phyloP scores from a whole-genome alignment of 1,140 invertebrate species.

The Drosophila nebulosa region DNA sequence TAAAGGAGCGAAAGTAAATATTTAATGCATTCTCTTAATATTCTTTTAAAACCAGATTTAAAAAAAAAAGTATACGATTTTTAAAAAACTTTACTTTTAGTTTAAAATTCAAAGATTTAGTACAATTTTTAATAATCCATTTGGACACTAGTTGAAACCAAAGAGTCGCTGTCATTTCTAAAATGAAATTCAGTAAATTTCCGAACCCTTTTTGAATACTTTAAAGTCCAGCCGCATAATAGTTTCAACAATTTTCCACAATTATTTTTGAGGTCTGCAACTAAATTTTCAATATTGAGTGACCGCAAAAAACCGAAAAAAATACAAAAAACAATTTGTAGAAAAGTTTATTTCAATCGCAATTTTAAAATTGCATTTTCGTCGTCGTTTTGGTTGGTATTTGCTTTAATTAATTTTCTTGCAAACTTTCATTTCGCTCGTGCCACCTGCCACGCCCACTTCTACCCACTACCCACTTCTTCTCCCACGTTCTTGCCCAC shows the following conservation, averaged over 20 bases:
- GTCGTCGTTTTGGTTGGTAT: neutral
- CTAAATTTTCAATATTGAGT: neutral
- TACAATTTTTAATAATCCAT: too few relatives aligned
- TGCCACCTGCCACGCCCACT: constrained; percentile 25
- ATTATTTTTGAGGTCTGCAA: neutral
- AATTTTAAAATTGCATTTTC: neutral
- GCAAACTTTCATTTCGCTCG: neutral
- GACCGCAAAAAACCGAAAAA: neutral
- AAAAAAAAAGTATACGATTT: too few relatives aligned
- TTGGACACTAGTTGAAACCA: too few relatives aligned
- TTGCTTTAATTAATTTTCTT: neutral
- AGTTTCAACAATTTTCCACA: neutral
- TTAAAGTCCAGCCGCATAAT: neutral
- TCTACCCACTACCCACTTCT: neutral
- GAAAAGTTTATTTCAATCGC: neutral
- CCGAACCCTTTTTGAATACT: neutral
- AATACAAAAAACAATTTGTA: neutral
- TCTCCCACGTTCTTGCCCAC: neutral
- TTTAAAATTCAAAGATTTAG: too few relatives aligned
- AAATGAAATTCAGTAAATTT: neutral
- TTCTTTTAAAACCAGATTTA: too few relatives aligned
- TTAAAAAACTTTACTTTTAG: too few relatives aligned
- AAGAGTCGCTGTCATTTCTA: too few relatives aligned
- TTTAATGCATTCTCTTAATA: too few relatives aligned
- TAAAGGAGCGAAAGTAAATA: too few relatives aligned